phyloP scores from a whole-genome alignment of 2,888 invertebrate genomes.

The Agapostemon virescens region DNA sequence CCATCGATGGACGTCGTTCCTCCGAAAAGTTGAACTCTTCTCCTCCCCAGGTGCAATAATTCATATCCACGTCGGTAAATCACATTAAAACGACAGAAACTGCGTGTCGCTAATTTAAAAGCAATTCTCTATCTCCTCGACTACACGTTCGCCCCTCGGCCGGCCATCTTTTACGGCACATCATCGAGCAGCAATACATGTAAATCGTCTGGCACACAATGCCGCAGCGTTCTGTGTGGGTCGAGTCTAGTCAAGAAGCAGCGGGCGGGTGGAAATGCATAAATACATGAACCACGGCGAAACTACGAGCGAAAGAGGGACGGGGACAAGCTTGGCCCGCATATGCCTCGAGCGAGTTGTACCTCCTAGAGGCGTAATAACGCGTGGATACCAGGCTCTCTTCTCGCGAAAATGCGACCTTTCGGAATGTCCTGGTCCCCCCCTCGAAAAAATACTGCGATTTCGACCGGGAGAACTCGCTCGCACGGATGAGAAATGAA shows the following conservation, averaged over 20 bases:
- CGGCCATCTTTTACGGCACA: slow-evolving; percentile 51
- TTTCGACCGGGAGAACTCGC: slow-evolving; percentile 34
- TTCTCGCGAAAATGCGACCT: slow-evolving; percentile 72
- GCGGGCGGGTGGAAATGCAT: slow-evolving; percentile 74
- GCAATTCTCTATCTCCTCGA: slow-evolving; percentile 43
- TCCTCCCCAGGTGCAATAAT: not conserved
- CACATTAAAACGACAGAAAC: slow-evolving; percentile 18
- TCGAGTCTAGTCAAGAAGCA: slow-evolving; percentile 58
- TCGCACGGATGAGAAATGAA: slow-evolving; percentile 55
- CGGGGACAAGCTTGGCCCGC: slow-evolving; percentile 72
- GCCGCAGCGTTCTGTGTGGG: slow-evolving; percentile 15
- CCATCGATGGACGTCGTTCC: not conserved
- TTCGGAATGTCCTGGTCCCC: slow-evolving; percentile 65
- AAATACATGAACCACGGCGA: slow-evolving; percentile 77
- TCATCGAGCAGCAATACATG: slow-evolving; percentile 56
- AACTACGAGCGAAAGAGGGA: slow-evolving; percentile 68
- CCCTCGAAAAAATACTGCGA: slow-evolving; percentile 47
- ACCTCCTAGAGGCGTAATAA: slow-evolving; percentile 75
- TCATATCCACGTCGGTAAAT: slow-evolving; percentile 7
- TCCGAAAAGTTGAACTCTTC: not conserved
- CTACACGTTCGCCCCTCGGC: slow-evolving; percentile 16
- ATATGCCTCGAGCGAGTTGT: slow-evolving; percentile 71
- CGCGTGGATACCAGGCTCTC: slow-evolving; percentile 68
- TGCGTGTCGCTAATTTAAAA: slow-evolving; percentile 48
- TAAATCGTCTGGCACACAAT: slow-evolving; percentile 47